Conservation (phyloP, 2,113 vertebrate species). For the Lutjanus erythropterus region DNA sequence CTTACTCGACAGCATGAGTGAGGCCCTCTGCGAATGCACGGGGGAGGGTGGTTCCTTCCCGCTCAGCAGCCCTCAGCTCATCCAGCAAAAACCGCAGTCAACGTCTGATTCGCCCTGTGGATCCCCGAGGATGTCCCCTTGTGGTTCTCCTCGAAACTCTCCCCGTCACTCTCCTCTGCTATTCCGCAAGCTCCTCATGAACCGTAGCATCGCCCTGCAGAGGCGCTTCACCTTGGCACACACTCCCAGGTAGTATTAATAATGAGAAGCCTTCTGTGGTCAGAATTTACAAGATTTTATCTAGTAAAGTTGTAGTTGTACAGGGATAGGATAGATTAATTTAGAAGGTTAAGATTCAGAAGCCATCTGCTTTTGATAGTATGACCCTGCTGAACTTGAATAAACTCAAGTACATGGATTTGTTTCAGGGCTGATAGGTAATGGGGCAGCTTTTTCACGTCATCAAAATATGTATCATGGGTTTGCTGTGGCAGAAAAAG, state of each 20-base stretch:
- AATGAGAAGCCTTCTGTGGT: not conserved
- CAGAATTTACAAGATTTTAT: not conserved
- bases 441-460: constrained; percentile 29
- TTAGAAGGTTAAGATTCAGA: not conserved
- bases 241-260: constrained; percentile 88
- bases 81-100: constrained; percentile 72
- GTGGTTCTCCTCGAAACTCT: constrained; percentile 81
- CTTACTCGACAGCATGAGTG: constrained; percentile 66
- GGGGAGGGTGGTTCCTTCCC: constrained; percentile 49
- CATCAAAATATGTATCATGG: constrained; percentile 58
- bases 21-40: constrained; percentile 33
- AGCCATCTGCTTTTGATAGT: not conserved
- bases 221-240: constrained; percentile 93
- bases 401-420: constrained; percentile 4
- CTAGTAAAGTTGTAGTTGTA: not conserved
- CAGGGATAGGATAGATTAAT: not conserved
- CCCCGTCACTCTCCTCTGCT: constrained; percentile 86
- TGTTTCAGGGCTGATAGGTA: constrained; percentile 9
- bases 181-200: constrained; percentile 89
- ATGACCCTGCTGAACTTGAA: constrained; percentile 26
- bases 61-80: constrained; percentile 48
- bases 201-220: constrained; percentile 88
- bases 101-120: constrained; percentile 71
- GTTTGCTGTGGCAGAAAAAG: constrained; percentile 57
- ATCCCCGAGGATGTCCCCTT: constrained; percentile 84